Evolutionary conservation across 2,888 invertebrate species (phyloP), one percentile per base, ranked within the genome.

Genomic region (Crematogaster levior): DNA sequence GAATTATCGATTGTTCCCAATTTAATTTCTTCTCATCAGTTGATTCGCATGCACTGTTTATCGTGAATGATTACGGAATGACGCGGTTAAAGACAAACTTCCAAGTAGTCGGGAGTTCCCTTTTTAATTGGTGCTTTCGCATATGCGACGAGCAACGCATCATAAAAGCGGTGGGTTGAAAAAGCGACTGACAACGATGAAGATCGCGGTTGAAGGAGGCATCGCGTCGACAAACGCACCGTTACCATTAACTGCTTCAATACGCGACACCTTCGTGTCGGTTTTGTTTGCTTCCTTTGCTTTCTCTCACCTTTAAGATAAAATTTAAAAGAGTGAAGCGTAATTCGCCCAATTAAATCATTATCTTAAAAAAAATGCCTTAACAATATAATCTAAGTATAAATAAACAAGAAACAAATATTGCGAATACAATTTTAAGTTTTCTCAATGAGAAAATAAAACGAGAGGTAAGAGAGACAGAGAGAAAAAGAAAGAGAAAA

Each of bases 151-250:
- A 68, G 82, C 77, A 61, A 82, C 53, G 83, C 68, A 70, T 84
- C 82, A 89, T 86, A 89, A 89, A 89, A 89, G 88, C 88, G 86
- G 72, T 86, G 88, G 85, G 88, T 88, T 88, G 86, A 88, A 89
- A 89, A 88, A 88, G 86, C 88, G 85, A 86, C 88, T 84, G 86
- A 84, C 82, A 82, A 80, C 80, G 90, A 86, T 88, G 86, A 88
- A 89, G 89, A 89, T 89, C 88, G 66, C 74, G 80, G 81, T 84
- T 84, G 89, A 88, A 90, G 89, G 77, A 88, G 83, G 83, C 77
- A 68, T 85, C 85, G 82, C 79, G 84, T 85, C 88, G 83, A 81
- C 90, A 85, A 82, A 83, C 88, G 80, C n/a, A n/a, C 81, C 80
- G 75, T 87, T 86, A 84, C 88, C 83, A 89, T 89, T 89, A 89